Percentiles rank a stretch among this genome's conserved stretches.
These are phyloP conservation scores for Tetropium fuscum DNA, from an alignment of 2,888 invertebrate species.

Conservation along the genomic window DNA sequence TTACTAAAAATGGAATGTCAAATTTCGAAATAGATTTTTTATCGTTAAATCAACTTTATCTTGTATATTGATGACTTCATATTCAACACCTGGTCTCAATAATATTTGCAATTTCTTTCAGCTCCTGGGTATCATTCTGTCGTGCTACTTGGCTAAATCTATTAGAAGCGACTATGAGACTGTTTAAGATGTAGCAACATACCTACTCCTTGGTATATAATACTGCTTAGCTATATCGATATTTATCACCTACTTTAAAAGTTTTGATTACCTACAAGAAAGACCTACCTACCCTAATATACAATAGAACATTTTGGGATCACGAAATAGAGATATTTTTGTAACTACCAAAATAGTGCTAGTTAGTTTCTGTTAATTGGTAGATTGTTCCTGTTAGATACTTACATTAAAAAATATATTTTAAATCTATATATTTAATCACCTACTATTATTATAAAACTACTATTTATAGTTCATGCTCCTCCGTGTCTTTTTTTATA, in stretches of 20 bases:
- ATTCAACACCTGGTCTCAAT: no score
- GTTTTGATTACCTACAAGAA: neutral
- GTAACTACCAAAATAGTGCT: neutral
- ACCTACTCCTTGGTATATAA: neutral
- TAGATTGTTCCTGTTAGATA: neutral
- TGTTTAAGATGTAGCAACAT: conserved; percentile 45
- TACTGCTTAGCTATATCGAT: conserved; percentile 11
- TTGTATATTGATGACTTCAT: no score
- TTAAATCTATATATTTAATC: neutral
- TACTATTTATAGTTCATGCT: neutral
- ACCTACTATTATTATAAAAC: neutral
- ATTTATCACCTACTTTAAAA: neutral
- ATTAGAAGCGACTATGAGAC: conserved; percentile 72
- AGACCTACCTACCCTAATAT: neutral
- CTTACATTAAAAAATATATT: neutral
- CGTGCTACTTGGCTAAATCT: conserved; percentile 91
- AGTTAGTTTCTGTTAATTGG: neutral
- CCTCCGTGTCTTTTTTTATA: neutral
- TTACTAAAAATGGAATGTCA: no score
- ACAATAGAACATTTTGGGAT: no score
- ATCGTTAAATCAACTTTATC: conserved; percentile 13
- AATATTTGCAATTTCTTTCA: no score
- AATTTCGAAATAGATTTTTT: no score
- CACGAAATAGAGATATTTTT: neutral
- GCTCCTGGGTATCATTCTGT: conserved; percentile 89